These are phyloP conservation scores for Asteroscopus sphinx DNA, from an alignment of 2,888 invertebrate species.

Conservation along the genomic window DNA sequence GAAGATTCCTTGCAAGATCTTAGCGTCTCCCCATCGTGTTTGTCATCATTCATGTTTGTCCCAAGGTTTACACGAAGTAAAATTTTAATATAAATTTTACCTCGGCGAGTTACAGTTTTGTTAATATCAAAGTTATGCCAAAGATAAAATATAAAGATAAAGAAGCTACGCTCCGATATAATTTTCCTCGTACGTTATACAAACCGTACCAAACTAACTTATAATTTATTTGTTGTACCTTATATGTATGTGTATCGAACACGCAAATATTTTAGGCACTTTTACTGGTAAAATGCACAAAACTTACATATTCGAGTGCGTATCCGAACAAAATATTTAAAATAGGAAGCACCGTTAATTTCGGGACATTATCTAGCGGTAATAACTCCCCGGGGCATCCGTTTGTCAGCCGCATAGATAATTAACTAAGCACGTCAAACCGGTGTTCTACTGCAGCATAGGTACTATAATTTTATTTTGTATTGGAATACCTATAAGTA, in stretches of 20 bases:
- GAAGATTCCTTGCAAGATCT: too few relatives aligned
- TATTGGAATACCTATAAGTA: too few relatives aligned
- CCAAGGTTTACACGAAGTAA: too few relatives aligned
- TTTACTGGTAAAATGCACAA: too few relatives aligned
- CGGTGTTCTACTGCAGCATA: conserved; percentile 16
- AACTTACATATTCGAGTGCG: too few relatives aligned
- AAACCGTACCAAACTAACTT: conserved; percentile 1
- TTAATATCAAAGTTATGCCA: conserved; percentile 3
- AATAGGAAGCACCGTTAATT: conserved; percentile 32
- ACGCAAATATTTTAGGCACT: neutral
- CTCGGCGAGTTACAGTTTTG: conserved; percentile 4
- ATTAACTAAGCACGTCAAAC: conserved; percentile 16
- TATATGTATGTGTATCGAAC: neutral
- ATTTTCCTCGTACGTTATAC: conserved; percentile 32
- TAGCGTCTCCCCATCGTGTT: too few relatives aligned
- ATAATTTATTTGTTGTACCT: too few relatives aligned
- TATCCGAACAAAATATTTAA: conserved; percentile 18
- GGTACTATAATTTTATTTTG: neutral
- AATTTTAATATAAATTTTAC: too few relatives aligned
- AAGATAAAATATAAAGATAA: neutral
- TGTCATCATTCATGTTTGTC: too few relatives aligned
- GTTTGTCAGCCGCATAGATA: conserved; percentile 22
- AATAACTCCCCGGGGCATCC: conserved; percentile 19
- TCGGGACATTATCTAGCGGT: conserved; percentile 16
- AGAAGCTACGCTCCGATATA: conserved; percentile 6